Percentiles rank a stretch among this genome's conserved stretches.
Evolutionary conservation across 2,113 vertebrate species (phyloP).

Genomic region (Tyto alba): DNA sequence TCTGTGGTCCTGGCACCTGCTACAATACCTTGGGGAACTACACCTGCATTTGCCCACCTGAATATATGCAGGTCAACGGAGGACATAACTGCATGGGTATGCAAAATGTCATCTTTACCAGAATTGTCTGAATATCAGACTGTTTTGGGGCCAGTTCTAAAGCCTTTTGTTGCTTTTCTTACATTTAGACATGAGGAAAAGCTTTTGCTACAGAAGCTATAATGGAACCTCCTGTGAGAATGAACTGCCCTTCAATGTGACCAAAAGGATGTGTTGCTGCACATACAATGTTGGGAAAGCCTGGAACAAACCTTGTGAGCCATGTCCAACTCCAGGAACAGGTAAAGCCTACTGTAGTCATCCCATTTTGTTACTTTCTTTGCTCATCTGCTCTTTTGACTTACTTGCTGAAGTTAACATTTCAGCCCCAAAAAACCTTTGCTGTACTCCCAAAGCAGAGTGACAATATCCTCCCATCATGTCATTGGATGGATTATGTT

Average conservation of each 20-base stretch:
- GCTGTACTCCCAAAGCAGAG: neutral
- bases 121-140: neutral
- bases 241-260: constrained; percentile 80
- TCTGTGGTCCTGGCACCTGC: constrained; percentile 83
- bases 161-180: neutral
- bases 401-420: neutral
- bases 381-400: neutral
- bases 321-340: constrained; percentile 75
- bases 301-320: constrained; percentile 85
- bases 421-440: neutral
- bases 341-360: constrained; percentile 39
- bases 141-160: neutral
- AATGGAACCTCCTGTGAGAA: constrained; percentile 82
- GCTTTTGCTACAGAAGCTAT: constrained; percentile 81
- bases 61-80: constrained; percentile 83
- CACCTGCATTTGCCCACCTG: constrained; percentile 83
- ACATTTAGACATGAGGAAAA: constrained; percentile 81
- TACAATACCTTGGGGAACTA: constrained; percentile 88
- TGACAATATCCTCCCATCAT: neutral
- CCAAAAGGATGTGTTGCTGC: constrained; percentile 83
- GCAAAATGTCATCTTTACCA: neutral
- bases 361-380: neutral
- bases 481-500: neutral
- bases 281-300: constrained; percentile 84
- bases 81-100: constrained; percentile 86